A percentile compares a stretch with the other conserved stretches of the same genome.
phyloP scores from a whole-genome alignment of 2,888 invertebrate genomes.

The Chaitophorus viminalis region DNA sequence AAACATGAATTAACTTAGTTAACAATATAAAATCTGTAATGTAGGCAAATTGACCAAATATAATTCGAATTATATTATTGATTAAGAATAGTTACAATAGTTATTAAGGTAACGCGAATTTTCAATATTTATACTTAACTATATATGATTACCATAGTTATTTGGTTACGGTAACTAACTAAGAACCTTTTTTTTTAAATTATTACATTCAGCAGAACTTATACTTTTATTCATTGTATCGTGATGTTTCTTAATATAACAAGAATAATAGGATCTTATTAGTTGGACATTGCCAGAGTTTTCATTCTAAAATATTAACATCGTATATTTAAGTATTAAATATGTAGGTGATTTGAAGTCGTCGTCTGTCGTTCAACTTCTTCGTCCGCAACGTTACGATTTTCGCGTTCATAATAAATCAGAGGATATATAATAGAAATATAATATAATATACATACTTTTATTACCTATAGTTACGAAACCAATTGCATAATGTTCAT shows the following conservation, averaged over 20 bases:
- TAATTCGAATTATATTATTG: too few species aligned
- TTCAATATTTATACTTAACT: too few species aligned
- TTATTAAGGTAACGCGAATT: too few species aligned
- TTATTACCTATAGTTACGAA: slow-evolving; percentile 15
- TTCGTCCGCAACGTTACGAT: background rate
- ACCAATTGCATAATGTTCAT: background rate
- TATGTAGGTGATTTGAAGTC: background rate
- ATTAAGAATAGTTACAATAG: too few species aligned
- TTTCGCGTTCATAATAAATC: background rate
- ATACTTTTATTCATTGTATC: too few species aligned
- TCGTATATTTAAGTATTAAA: background rate
- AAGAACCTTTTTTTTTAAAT: too few species aligned
- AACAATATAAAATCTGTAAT: too few species aligned
- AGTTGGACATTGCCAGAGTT: background rate
- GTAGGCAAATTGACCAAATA: too few species aligned
- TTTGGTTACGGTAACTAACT: too few species aligned
- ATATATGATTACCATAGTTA: too few species aligned
- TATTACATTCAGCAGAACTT: too few species aligned
- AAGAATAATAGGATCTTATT: background rate
- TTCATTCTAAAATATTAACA: background rate
- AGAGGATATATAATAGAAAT: background rate
- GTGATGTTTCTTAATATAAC: background rate
- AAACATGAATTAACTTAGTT: too few species aligned
- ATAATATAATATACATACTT: background rate
- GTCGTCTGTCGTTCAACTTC: background rate